Percentiles rank a stretch among this genome's conserved stretches.
These are phyloP conservation scores for Achatina immaculata DNA, from an alignment of 1,140 invertebrate species.

Conservation along the genomic window DNA sequence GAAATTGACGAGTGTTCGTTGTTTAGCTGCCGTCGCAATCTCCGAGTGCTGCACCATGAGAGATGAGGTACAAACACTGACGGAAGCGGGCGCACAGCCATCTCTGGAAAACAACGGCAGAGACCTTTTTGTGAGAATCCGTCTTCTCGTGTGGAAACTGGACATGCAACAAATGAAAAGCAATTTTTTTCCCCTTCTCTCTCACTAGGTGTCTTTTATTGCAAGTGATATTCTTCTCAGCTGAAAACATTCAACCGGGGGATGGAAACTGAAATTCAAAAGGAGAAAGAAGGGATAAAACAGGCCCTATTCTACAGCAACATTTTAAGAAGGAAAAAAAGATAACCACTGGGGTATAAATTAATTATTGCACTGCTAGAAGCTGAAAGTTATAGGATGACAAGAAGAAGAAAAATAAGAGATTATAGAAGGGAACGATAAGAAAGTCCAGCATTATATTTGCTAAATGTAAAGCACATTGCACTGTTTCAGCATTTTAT, in stretches of 20 bases:
- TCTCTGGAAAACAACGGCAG: constrained; percentile 5
- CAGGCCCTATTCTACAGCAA: background rate
- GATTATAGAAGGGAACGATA: background rate
- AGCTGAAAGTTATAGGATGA: background rate
- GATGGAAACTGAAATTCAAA: background rate
- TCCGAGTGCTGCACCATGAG: background rate
- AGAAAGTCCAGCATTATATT: no score
- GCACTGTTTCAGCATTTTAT: no score
- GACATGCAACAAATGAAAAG: constrained; percentile 13
- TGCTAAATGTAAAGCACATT: no score
- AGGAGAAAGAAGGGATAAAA: no score
- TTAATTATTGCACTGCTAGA: background rate
- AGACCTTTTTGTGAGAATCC: background rate
- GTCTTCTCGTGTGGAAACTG: background rate
- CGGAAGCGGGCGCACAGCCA: background rate
- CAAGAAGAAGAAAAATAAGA: background rate
- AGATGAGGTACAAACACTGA: constrained; percentile 8
- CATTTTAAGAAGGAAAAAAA: background rate
- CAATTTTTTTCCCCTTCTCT: background rate
- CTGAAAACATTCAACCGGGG: background rate
- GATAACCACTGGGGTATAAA: background rate
- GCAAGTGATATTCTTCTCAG: constrained; percentile 3
- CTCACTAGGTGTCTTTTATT: background rate
- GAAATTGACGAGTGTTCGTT: constrained; percentile 18
- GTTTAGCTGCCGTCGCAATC: constrained; percentile 8